phyloP scores from a whole-genome alignment of 2,888 invertebrate species.

The Eupithecia exiguata region DNA sequence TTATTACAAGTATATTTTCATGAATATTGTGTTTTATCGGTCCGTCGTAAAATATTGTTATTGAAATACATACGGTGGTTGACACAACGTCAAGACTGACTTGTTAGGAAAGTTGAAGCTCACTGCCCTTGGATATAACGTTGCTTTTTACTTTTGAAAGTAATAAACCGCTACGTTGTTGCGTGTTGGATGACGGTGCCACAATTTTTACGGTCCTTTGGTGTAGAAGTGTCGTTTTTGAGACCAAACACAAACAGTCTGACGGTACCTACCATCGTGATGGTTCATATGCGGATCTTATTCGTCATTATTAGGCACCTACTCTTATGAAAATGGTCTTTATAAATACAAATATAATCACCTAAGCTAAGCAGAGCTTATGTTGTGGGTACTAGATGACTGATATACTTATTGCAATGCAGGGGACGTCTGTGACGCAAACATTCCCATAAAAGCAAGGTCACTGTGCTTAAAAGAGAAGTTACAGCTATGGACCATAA shows the following conservation, averaged over 20 bases:
- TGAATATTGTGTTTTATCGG: conserved; percentile 11
- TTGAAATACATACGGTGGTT: conserved; percentile 22
- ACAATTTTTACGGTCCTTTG: conserved; percentile 17
- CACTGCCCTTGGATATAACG: conserved; percentile 20
- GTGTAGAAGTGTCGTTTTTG: not conserved
- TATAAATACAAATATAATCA: no score
- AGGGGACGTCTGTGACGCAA: no score
- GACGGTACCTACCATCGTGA: not conserved
- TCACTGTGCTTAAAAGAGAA: no score
- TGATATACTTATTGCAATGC: no score
- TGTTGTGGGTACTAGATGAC: no score
- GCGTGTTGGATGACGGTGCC: conserved; percentile 20
- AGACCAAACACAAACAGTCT: not conserved
- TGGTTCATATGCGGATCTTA: not conserved
- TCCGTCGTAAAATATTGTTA: conserved; percentile 28
- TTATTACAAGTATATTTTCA: not conserved
- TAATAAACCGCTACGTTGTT: conserved; percentile 23
- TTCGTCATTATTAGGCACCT: not conserved
- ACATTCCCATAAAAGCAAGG: no score
- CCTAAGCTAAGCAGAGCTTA: no score
- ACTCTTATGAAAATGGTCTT: no score
- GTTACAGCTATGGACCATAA: no score
- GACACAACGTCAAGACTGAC: conserved; percentile 10
- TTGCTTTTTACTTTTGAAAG: conserved; percentile 24
- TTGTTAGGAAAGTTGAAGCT: conserved; percentile 6